Evolutionary conservation across 2,797 vertebrate species (phyloP).

Genomic region (Argyrosomus regius): DNA sequence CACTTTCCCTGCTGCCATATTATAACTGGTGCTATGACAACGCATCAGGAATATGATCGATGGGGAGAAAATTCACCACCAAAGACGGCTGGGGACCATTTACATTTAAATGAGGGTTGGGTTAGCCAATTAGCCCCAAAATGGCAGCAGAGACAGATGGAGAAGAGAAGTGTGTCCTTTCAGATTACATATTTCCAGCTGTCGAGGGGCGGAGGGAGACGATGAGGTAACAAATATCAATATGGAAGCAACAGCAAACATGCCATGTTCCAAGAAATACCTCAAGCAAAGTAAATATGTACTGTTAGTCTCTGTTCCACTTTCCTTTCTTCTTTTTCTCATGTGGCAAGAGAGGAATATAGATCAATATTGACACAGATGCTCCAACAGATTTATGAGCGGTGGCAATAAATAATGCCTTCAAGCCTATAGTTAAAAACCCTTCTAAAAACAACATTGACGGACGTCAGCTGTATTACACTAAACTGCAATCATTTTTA

Average conservation of each 20-base stretch:
- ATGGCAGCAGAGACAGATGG: slow-evolving; percentile 52
- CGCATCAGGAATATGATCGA: slow-evolving; percentile 53
- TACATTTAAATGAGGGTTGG: slow-evolving; percentile 76
- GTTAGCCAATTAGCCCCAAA: slow-evolving; percentile 66
- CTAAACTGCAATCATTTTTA: slow-evolving; percentile 5
- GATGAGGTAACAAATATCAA: slow-evolving; percentile 44
- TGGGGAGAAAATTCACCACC: slow-evolving; percentile 45
- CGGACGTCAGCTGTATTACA: slow-evolving; percentile 1
- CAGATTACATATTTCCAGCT: slow-evolving; percentile 57
- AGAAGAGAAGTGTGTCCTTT: slow-evolving; percentile 28
- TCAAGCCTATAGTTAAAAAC: background rate
- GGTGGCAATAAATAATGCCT: slow-evolving; percentile 2
- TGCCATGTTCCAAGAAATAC: background rate
- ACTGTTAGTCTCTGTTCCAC: background rate
- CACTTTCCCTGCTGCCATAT: slow-evolving; percentile 8
- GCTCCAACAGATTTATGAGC: slow-evolving; percentile 3
- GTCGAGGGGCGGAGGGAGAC: slow-evolving; percentile 36
- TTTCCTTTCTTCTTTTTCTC: background rate
- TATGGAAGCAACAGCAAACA: slow-evolving; percentile 21
- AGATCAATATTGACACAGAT: slow-evolving; percentile 23
- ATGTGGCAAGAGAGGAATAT: background rate
- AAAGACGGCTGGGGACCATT: slow-evolving; percentile 57
- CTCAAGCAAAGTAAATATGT: slow-evolving; percentile 11
- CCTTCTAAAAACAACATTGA: slow-evolving; percentile 9
- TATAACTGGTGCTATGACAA: slow-evolving; percentile 33